Conservation (phyloP, 2,888 invertebrate species). For the Epistrophe eligans region DNA sequence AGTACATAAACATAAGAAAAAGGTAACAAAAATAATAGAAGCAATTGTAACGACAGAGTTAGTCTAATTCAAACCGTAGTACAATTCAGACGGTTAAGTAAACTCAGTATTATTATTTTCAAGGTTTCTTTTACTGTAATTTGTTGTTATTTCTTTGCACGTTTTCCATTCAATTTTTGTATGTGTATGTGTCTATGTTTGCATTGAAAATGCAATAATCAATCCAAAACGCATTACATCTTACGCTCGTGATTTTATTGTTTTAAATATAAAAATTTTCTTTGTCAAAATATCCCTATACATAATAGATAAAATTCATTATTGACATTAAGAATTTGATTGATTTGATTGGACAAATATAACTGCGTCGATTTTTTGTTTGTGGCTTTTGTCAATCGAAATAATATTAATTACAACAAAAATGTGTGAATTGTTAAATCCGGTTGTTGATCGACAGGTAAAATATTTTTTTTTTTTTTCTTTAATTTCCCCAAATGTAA, state of each 20-base stretch:
- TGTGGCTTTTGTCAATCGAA: slow-evolving; percentile 11
- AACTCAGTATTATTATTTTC: slow-evolving; percentile 23
- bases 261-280: not conserved
- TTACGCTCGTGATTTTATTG: slow-evolving; percentile 3
- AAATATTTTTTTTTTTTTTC: slow-evolving; percentile 4
- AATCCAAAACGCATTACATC: not conserved
- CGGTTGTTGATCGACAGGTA: slow-evolving; percentile 73
- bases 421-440: slow-evolving; percentile 77
- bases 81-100: slow-evolving; percentile 52
- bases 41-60: slow-evolving; percentile 32
- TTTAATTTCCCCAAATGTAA: not conserved
- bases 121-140: slow-evolving; percentile 4
- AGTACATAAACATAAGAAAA: slow-evolving; percentile 11
- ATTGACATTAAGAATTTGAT: slow-evolving; percentile 22
- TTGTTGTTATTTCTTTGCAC: not conserved
- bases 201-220: slow-evolving; percentile 8
- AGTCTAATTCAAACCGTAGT: slow-evolving; percentile 66
- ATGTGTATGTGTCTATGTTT: not conserved
- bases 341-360: slow-evolving; percentile 12
- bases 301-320: slow-evolving; percentile 24
- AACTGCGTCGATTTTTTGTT: not conserved
- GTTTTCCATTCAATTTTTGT: not conserved
- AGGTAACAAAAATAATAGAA: slow-evolving; percentile 22
- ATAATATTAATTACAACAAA: slow-evolving; percentile 2
- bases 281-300: slow-evolving; percentile 3